A percentile compares a stretch with the other conserved stretches of the same genome.
Conservation (phyloP, 2,888 invertebrate genomes). For the Dynastes hyllus region DNA sequence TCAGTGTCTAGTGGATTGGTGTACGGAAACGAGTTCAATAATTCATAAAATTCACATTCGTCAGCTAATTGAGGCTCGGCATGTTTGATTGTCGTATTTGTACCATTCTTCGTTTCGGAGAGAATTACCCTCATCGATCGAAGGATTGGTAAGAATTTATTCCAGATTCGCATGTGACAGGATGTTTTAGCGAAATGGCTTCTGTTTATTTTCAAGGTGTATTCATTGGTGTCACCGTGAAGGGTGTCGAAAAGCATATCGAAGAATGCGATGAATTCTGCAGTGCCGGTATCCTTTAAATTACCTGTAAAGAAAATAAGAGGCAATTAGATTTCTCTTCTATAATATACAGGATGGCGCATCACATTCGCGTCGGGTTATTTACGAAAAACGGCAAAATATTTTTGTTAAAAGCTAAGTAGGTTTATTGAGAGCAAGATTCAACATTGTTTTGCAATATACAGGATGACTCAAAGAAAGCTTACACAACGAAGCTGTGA, state of each 20-base stretch:
- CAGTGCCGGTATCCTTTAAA: constrained; percentile 33
- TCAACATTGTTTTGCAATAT: no score
- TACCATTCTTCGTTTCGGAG: no score
- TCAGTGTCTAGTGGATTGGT: neutral
- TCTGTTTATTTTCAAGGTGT: constrained; percentile 40
- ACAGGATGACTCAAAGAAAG: no score
- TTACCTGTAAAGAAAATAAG: constrained; percentile 25
- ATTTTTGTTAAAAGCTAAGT: no score
- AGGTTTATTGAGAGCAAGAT: no score
- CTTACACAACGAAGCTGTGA: no score
- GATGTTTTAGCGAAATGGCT: constrained; percentile 21
- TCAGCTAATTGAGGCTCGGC: neutral
- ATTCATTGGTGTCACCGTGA: constrained; percentile 20
- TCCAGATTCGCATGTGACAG: constrained; percentile 35
- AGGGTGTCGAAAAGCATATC: constrained; percentile 48
- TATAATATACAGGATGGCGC: no score
- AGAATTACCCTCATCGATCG: constrained; percentile 34
- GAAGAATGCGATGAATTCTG: constrained; percentile 40
- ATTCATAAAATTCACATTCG: constrained; percentile 20
- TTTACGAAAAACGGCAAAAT: no score
- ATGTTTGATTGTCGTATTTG: neutral
- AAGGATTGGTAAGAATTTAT: neutral
- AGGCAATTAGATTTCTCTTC: no score
- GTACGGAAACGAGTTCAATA: neutral
- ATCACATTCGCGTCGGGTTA: no score